Conservation (phyloP, 2,797 vertebrate species). For the Pelochelys cantorii region DNA sequence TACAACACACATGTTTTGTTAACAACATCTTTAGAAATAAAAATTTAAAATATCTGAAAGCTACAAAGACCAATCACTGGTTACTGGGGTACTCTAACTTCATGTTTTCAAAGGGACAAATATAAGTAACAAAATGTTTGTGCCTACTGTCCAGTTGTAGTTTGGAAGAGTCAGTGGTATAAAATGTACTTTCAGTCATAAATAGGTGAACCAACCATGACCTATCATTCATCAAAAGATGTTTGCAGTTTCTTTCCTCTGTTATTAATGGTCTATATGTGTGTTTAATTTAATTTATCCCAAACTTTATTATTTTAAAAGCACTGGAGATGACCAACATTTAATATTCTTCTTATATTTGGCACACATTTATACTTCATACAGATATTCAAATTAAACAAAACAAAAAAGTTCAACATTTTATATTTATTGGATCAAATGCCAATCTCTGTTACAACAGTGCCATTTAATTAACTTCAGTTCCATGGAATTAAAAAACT, state of each 20-base stretch:
- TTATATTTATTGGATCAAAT: neutral
- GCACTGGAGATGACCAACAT: neutral
- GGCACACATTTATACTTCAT: neutral
- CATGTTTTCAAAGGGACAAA: constrained; percentile 43
- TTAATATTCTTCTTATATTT: neutral
- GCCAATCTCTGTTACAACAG: fast-evolving
- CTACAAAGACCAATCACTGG: constrained; percentile 3
- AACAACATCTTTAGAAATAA: neutral
- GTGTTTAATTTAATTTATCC: constrained; percentile 2
- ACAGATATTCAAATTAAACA: neutral
- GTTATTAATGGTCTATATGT: neutral
- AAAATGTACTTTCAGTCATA: neutral
- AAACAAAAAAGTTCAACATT: neutral
- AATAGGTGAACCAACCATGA: neutral
- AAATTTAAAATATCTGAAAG: neutral
- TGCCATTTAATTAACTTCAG: neutral
- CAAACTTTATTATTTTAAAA: constrained; percentile 17
- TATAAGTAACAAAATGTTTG: constrained; percentile 12
- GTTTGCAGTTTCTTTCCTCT: neutral
- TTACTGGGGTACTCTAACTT: constrained; percentile 25
- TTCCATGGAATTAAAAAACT: neutral
- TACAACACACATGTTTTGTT: neutral
- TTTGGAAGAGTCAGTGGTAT: neutral
- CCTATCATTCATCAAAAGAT: neutral
- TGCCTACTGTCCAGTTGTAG: neutral